Percentiles rank a stretch among this genome's conserved stretches.
Conservation (phyloP, 2,113 vertebrate species). For the Melospiza melodia region DNA sequence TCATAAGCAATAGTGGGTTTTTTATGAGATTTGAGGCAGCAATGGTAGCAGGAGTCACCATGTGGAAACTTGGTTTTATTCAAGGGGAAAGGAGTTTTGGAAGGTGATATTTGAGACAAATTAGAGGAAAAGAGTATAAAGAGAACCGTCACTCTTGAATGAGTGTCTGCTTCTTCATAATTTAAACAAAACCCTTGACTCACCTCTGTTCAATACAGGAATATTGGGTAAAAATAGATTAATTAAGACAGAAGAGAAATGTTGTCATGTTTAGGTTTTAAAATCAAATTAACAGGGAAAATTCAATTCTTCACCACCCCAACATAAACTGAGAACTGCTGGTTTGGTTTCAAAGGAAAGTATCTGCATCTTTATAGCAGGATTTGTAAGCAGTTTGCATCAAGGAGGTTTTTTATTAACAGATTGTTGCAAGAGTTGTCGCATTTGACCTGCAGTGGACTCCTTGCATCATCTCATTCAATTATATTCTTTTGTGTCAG, state of each 20-base stretch:
- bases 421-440: background rate
- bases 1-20: background rate
- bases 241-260: background rate
- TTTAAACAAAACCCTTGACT: background rate
- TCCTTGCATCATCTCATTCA: background rate
- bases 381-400: background rate
- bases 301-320: background rate
- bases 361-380: background rate
- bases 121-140: background rate
- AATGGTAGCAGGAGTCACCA: background rate
- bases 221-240: slow-evolving; percentile 24
- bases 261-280: background rate
- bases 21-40: background rate
- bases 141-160: background rate
- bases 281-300: background rate
- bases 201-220: background rate
- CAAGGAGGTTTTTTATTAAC: background rate
- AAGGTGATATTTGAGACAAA: background rate
- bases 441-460: background rate
- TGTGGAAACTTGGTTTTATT: background rate
- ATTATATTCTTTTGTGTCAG: background rate
- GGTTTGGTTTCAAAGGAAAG: background rate
- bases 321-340: background rate
- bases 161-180: background rate
- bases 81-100: background rate